Conservation (phyloP, 2,113 vertebrate species). For the Alligator mississippiensis region DNA sequence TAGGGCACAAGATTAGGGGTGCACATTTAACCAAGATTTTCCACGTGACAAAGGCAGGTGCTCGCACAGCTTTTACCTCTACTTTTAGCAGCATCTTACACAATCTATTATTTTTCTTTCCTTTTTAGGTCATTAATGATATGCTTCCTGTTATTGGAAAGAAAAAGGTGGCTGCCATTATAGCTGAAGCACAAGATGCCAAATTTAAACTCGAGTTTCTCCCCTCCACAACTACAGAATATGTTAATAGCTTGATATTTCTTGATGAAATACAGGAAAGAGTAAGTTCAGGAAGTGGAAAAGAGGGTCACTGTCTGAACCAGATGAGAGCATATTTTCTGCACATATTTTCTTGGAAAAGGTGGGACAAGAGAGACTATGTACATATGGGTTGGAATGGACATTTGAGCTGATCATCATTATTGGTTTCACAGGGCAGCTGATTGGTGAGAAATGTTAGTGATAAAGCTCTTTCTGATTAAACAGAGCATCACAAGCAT, state of each 20-base stretch:
- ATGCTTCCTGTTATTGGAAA: slow-evolving; percentile 83
- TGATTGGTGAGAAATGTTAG: neutral
- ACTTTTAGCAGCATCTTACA: neutral
- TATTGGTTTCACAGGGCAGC: neutral
- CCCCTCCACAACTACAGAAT: slow-evolving; percentile 80
- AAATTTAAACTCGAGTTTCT: slow-evolving; percentile 82
- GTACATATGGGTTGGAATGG: neutral
- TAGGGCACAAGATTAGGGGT: neutral
- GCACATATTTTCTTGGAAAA: neutral
- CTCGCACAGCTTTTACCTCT: neutral
- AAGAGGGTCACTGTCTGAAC: neutral
- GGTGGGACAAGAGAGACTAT: neutral
- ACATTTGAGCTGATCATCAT: neutral
- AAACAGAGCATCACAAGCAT: neutral
- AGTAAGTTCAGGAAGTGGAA: slow-evolving; percentile 71
- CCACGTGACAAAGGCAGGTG: neutral
- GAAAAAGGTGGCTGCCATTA: slow-evolving; percentile 81
- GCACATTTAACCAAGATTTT: neutral
- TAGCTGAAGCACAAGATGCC: slow-evolving; percentile 83
- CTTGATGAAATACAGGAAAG: slow-evolving; percentile 86
- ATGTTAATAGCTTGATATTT: slow-evolving; percentile 82
- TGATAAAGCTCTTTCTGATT: neutral
- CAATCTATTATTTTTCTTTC: neutral
- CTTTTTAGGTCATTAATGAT: slow-evolving; percentile 80
- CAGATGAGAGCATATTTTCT: neutral